These are phyloP conservation scores for Pseudorasbora parva DNA, from an alignment of 2,113 vertebrate genomes.

Conservation along the genomic window DNA sequence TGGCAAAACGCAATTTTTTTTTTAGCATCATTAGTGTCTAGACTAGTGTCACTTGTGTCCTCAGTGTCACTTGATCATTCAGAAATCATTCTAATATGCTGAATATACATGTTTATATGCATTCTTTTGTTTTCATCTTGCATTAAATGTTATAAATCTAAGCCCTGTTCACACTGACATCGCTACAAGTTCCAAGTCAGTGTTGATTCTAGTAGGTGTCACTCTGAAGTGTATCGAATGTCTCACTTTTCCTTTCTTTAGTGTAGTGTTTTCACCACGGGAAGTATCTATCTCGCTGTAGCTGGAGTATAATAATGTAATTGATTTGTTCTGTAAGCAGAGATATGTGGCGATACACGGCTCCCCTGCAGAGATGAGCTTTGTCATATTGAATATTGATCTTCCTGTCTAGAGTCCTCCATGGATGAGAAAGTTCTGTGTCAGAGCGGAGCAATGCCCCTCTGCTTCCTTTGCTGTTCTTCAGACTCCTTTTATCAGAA, in stretches of 20 bases:
- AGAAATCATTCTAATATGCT: background rate
- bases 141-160: background rate
- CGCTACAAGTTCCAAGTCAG: background rate
- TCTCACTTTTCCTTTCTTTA: slow-evolving; percentile 3
- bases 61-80: background rate
- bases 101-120: too few species aligned
- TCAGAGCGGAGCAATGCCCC: background rate
- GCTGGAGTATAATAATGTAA: slow-evolving; percentile 53
- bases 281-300: background rate
- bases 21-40: too few species aligned
- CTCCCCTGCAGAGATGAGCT: slow-evolving; percentile 54
- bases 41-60: too few species aligned
- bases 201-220: background rate
- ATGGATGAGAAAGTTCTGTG: slow-evolving; percentile 34
- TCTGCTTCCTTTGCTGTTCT: background rate
- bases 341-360: slow-evolving; percentile 39
- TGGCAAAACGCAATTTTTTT: background rate
- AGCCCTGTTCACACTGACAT: background rate
- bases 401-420: slow-evolving; percentile 22
- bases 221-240: slow-evolving; percentile 3
- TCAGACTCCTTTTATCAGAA: slow-evolving; percentile 13
- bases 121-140: background rate
- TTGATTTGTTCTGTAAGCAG: slow-evolving; percentile 57
- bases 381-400: slow-evolving; percentile 57
- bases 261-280: background rate